Evolutionary conservation across 2,113 vertebrate genomes (phyloP), one percentile per base, ranked within the genome.

Genomic region (Onychostruthus taczanowskii): DNA sequence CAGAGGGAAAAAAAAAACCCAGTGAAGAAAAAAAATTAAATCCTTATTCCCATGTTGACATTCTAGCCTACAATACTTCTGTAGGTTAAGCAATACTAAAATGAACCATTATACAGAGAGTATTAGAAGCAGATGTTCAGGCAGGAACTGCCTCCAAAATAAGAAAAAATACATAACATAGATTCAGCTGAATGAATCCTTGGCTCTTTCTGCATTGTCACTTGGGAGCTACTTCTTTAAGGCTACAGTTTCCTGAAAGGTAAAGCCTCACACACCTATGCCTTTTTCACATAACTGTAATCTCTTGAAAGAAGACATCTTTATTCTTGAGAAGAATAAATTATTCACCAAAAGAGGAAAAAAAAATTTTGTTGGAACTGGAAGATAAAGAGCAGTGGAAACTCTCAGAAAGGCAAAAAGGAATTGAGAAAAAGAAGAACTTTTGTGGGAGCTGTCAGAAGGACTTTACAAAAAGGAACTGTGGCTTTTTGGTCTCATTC

Each of bases 381-480:
- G 13, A 39, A 84, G 26, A 70, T 7, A 68, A 94, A 90, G 77
- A 82, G 20, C 58, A 85, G 27, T 35, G 41, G 90, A 96, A 95
- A 89, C 61, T 94, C 58, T 62, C 28, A 93, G 92, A 87, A 85
- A 64, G 73, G 11, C 47, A 89, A 80, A 80, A 85, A 44, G 72
- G 88, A 94, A 97, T 94, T 50, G 68, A 44, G 44, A 82, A 68
- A 63, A 87, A 95, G 75, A 81, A 83, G 92, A 97, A 97, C 49
- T 31, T 69, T 10, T 1, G 2, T 23, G 56, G 77, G 56, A 88
- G 31, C 28, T 61, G 39, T 73, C 76, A 91, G 76, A 77, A 86
- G 82, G 49, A 21, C 72, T 62, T 66, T 18, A 72, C 62, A 82
- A 95, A 87, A 93, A 91, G 95, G 96, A 96, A 96, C 95, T 84